Conservation (phyloP, 2,113 vertebrate genomes). For the Xiphophorus hellerii region DNA sequence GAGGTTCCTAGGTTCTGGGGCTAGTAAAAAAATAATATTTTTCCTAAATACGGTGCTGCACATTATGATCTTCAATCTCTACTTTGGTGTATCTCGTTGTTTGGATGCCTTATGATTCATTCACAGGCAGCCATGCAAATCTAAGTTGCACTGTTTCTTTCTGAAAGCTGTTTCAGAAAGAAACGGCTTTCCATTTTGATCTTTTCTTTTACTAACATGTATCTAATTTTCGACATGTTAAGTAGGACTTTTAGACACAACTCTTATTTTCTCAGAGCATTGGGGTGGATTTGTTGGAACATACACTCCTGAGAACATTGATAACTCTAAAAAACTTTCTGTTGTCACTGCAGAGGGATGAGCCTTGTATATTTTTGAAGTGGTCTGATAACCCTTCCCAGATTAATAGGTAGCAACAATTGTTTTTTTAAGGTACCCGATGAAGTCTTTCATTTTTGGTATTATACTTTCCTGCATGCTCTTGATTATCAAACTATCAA, state of each 20-base stretch:
- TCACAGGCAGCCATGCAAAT: background rate
- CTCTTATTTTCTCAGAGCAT: too few relatives aligned
- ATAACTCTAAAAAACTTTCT: background rate
- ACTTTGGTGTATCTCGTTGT: background rate
- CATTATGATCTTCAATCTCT: background rate
- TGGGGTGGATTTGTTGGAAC: background rate
- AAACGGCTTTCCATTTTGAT: too few relatives aligned
- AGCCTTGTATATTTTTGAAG: background rate
- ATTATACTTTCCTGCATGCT: background rate
- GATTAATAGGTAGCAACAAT: background rate
- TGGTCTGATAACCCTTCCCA: background rate
- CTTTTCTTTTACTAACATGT: too few relatives aligned
- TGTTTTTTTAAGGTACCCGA: background rate
- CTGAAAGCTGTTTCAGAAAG: too few relatives aligned
- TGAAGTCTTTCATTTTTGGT: background rate
- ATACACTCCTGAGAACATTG: background rate
- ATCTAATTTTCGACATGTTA: too few relatives aligned
- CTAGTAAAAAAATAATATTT: background rate
- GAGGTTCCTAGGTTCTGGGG: too few relatives aligned
- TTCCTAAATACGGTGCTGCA: background rate
- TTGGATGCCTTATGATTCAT: background rate
- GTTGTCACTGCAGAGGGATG: background rate
- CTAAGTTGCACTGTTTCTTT: too few relatives aligned
- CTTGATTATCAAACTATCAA: background rate
- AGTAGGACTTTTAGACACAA: too few relatives aligned